Base-by-base conservation (phyloP, 1,140 invertebrate species). In the Zaprionus inermis region DNA sequence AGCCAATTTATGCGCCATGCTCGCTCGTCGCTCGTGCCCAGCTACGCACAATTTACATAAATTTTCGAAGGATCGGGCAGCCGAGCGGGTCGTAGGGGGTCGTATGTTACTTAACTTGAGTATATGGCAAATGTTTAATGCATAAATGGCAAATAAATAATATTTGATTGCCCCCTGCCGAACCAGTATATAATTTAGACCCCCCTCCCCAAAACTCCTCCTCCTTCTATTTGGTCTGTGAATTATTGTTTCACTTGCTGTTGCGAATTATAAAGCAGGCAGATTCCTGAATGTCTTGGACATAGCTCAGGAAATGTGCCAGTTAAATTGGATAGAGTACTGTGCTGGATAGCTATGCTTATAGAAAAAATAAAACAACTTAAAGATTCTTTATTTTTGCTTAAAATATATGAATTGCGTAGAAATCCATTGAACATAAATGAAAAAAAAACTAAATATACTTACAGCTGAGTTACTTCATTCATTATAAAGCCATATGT, bases 71-170 rank as follows among this genome's bases (percentile, higher is more conserved):
- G 18, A 12, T 24, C 41, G 51, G 57, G 51, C 51, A 28, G 16
- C 2, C 3, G 14, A 18, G 41, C n/a, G n/a, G n/a, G n/a, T n/a
- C n/a, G n/a, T n/a, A n/a, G n/a, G 18, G 20, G 66, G 66, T 44
- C 58, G 46, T 57, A 67, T 73, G 65, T 68, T 67, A 73, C 57
- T 66, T 70, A 74, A 74, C 67, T 70, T 51, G 55, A 70, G 60
- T 55, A 65, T 64, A 71, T 56, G 68, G 58, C 72, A 76, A 83
- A 88, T 82, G 70, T 74, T 86, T 76, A 88, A 82, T 86, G 76
- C 82, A 73, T 82, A 88, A 86, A 86, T 81, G 78, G 76, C 82
- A 82, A 88, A 86, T 86, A 86, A 86, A 86, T 88, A 86, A 86
- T 88, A 86, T 88, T 86, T 86, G 82, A 86, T 88, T 86, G 85